Conservation (phyloP, 2,797 vertebrate species). For the Zalophus californianus region DNA sequence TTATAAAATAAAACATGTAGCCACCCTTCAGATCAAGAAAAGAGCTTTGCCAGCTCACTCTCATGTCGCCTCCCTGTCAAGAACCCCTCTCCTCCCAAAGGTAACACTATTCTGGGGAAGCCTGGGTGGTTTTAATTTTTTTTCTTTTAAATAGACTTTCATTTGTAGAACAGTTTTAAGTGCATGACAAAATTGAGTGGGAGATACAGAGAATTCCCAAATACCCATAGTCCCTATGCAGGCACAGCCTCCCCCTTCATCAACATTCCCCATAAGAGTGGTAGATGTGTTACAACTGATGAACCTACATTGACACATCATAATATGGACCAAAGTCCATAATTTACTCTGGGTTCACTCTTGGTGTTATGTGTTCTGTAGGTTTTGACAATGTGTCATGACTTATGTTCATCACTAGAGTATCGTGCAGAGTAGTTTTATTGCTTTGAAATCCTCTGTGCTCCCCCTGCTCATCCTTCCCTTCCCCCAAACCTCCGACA, state of each 20-base stretch:
- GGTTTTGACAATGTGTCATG: background rate
- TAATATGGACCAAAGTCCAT: background rate
- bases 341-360: background rate
- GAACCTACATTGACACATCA: accelerated
- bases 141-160: background rate
- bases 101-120: background rate
- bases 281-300: background rate
- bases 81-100: background rate
- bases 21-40: background rate
- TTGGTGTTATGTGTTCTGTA: background rate
- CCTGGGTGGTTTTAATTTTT: background rate
- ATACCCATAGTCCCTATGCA: accelerated
- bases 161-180: background rate
- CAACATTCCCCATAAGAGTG: background rate
- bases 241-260: no score
- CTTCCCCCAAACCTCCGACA: no score
- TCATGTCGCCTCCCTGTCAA: background rate
- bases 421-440: background rate
- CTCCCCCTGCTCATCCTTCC: background rate
- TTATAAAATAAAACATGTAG: background rate
- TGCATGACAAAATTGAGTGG: background rate
- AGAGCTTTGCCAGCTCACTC: background rate
- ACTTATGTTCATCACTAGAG: accelerated
- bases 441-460: background rate
- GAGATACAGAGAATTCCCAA: background rate